These are phyloP conservation scores for Rattus rattus DNA, from an alignment of 2,113 vertebrate genomes.

Conservation along the genomic window DNA sequence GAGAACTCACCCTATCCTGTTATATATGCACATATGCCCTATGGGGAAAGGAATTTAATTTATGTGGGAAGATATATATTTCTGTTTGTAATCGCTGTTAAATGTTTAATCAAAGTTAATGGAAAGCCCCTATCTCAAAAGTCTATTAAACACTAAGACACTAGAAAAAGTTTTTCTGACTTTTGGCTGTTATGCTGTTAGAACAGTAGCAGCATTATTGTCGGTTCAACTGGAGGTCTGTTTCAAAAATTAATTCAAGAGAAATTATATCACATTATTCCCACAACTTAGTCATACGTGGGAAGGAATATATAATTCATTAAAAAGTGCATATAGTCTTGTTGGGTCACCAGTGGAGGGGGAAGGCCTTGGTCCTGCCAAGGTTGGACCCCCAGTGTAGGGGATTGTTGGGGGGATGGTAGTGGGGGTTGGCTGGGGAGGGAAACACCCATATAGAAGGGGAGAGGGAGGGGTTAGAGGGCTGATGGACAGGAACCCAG, in stretches of 20 bases:
- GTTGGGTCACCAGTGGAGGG: too few species aligned
- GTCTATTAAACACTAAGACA: slow-evolving; percentile 58
- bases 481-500: too few species aligned
- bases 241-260: not conserved
- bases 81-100: slow-evolving; percentile 45
- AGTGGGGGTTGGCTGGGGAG: too few species aligned
- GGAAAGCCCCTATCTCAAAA: slow-evolving; percentile 64
- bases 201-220: not conserved
- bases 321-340: too few species aligned
- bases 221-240: not conserved
- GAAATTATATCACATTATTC: not conserved
- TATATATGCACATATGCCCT: slow-evolving; percentile 28
- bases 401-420: too few species aligned
- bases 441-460: too few species aligned
- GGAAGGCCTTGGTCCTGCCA: too few species aligned
- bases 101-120: slow-evolving; percentile 65
- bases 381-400: too few species aligned
- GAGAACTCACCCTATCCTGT: not conserved
- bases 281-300: not conserved
- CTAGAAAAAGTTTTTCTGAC: not conserved
- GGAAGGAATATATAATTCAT: not conserved
- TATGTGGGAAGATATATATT: slow-evolving; percentile 58
- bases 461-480: too few species aligned
- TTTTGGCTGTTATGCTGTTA: not conserved
- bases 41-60: slow-evolving; percentile 45